Base-by-base conservation (phyloP, 1,140 invertebrate species). In the Apis laboriosa region DNA sequence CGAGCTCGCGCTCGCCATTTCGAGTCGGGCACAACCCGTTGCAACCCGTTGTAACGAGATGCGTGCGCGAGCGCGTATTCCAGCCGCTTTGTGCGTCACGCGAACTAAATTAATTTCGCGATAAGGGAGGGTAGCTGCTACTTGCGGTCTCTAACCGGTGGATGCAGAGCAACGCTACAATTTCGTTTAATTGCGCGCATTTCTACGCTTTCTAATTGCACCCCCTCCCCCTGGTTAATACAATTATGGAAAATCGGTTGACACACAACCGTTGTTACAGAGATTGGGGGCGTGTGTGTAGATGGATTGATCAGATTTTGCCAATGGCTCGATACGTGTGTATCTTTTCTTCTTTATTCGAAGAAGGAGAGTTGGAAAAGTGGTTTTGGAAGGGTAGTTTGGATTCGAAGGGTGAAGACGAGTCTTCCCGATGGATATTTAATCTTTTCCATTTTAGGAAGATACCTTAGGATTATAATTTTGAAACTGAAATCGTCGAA, bases 31-130 rank as follows among this genome's bases (percentile, higher is more conserved):
- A 49, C 61, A n/a, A 66, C 64, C 24, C 24, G 74, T 77, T 66
- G 60, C 74, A 77, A 58, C 67, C 64, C 64, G 76, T 24, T 24
- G 24, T 86, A 81, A 83, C 84, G 81, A 73, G 84, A 75, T 72
- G 79, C 73, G 49, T 72, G 75, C 83, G 64, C 13, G 12, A 5
- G 15, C 17, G 43, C 28, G 9, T 43, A 72, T 75, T 72, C 74
- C 55, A 68, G 55, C 64, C 67, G 80, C 78, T 67, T 49, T 60
- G 66, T 19, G 84, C 63, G 86, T 86, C 86, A 83, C 84, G 85
- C 71, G 4, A 43, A 75, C 85, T 85, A 85, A 85, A 87, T 86
- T 86, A 80, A 87, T 86, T 86, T 82, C 80, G 73, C 82, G 85
- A 68, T 70, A 70, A 73, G 70, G 74, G 75, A 73, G 70, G 71